Base-by-base conservation (phyloP, 2,797 vertebrate genomes). In the Gallinago nigripennis region DNA sequence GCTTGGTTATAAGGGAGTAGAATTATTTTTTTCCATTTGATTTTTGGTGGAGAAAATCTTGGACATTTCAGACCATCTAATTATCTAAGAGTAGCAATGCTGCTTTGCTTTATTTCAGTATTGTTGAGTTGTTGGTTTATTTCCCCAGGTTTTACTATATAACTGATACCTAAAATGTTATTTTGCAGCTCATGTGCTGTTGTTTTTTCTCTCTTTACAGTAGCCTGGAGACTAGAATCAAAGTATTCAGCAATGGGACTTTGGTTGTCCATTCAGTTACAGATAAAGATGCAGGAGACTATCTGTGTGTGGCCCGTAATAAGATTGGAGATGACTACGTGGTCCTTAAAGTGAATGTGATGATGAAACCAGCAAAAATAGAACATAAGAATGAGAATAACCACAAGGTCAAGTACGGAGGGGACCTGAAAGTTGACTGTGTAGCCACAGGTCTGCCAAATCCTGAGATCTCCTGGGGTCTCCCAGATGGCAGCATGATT, bases 401-500 rank as follows among this genome's bases (percentile, higher is more conserved):
- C 72, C 99, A 98, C 95, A 98, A 98, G 64, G 99, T 99, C 37
- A 95, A 96, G 12, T 98, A 98, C 0, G 99, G 99, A 2, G 98
- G 98, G 3, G 98, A 98, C 92, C 97, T 99, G 50, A 98, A 98
- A 81, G 98, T 99, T 28, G 99, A 99, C 96, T 99, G 99, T 31
- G 98, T 99, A 73, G 99, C 99, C 5, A 99, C 99, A 5, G 99
- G 99, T 37, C 96, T 99, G 7, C 99, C 99, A 27, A 95, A 98
- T 91, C 99, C 99, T 0, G 98, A 99, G 82, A 99, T 99, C 94
- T 99, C 98, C 50, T 99, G 99, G 99, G 97, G 98, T 16, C 97
- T 99, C 7, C 99, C 99, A 0, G 99, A 99, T 15, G 99, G 99
- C 13, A 99, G 99, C 61, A 98, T 99, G 98, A 97, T 99, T 54